phyloP scores from a whole-genome alignment of 2,797 vertebrate genomes.

The Eremophila alpestris region DNA sequence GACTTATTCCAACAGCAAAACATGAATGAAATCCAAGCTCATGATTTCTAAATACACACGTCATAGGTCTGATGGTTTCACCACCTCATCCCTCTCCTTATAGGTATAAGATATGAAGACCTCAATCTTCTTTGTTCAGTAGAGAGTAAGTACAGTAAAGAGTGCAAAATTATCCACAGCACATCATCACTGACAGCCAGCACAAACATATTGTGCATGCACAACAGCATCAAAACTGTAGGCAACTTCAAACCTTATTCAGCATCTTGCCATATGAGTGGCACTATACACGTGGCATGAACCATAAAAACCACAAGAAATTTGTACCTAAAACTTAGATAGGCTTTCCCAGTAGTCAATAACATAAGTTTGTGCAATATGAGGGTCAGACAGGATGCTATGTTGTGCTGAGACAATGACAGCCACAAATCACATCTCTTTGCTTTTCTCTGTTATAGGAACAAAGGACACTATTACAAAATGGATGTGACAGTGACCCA shows the following conservation, averaged over 20 bases:
- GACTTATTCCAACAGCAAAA: background rate
- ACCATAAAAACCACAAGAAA: background rate
- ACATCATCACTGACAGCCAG: background rate
- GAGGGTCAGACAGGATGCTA: background rate
- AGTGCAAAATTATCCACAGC: background rate
- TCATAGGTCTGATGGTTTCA: background rate
- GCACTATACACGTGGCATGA: background rate
- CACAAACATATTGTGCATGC: accelerated
- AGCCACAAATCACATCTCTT: background rate
- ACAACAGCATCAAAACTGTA: background rate
- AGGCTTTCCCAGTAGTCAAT: background rate
- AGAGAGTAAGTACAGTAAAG: background rate
- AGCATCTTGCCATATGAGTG: background rate
- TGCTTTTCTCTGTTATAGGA: background rate
- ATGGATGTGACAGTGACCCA: constrained; percentile 94
- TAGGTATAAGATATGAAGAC: background rate
- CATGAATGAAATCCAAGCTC: background rate
- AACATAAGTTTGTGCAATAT: background rate
- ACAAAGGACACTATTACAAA: background rate
- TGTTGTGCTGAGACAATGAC: background rate
- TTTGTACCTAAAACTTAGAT: background rate
- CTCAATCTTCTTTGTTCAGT: background rate
- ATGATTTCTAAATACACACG: background rate
- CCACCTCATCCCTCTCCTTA: accelerated
- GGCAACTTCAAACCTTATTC: background rate